Percentiles rank a stretch among this genome's conserved stretches.
phyloP scores from a whole-genome alignment of 2,888 invertebrate genomes.

The Anoplius nigerrimus region DNA sequence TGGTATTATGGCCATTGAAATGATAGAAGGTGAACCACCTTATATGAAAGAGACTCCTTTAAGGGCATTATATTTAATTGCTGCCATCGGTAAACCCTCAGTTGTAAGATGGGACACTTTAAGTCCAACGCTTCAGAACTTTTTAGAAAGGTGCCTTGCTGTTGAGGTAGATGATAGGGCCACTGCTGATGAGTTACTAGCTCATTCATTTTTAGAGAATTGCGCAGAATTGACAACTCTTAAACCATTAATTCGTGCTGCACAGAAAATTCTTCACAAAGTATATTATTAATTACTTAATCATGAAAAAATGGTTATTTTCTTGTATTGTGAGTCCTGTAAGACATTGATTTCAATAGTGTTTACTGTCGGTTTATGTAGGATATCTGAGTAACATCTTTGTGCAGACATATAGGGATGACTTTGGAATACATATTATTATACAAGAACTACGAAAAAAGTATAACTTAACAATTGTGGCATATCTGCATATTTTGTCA shows the following conservation, averaged over 20 bases:
- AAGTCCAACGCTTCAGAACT: slow-evolving; percentile 86
- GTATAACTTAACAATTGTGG: too few species aligned
- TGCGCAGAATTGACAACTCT: slow-evolving; percentile 88
- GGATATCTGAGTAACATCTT: too few species aligned
- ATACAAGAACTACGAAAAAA: too few species aligned
- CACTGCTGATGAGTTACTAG: slow-evolving; percentile 85
- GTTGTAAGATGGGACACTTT: slow-evolving; percentile 89
- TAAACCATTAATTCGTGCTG: slow-evolving; percentile 93
- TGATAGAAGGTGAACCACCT: slow-evolving; percentile 98
- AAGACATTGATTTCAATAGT: too few species aligned
- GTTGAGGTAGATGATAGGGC: slow-evolving; percentile 88
- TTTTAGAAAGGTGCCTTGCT: slow-evolving; percentile 91
- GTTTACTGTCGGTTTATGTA: too few species aligned
- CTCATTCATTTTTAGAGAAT: slow-evolving; percentile 86
- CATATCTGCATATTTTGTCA: too few species aligned
- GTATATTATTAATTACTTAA: slow-evolving; percentile 41
- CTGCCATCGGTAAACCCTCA: slow-evolving; percentile 95
- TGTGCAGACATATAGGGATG: too few species aligned
- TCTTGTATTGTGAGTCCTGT: too few species aligned
- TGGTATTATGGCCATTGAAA: slow-evolving; percentile 99
- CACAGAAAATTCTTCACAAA: slow-evolving; percentile 88
- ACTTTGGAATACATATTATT: too few species aligned
- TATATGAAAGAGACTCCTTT: slow-evolving; percentile 96
- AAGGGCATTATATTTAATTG: slow-evolving; percentile 94
- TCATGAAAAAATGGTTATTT: too few species aligned